Conservation (phyloP, 2,113 vertebrate species). For the Phyllostomus discolor region DNA sequence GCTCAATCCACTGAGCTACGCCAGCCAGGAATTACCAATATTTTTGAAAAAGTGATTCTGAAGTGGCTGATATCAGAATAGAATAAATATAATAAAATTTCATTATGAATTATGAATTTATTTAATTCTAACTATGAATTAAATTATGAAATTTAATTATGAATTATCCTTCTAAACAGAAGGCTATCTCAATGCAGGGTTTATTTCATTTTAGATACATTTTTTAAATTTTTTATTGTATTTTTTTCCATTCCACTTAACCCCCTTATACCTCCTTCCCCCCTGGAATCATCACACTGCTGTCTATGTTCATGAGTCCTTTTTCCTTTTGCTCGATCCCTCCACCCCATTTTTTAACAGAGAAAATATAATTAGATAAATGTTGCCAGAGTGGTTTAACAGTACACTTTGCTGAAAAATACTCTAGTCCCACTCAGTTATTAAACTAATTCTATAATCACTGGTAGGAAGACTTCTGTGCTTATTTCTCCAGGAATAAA, state of each 20-base stretch:
- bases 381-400: background rate
- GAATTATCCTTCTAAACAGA: background rate
- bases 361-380: background rate
- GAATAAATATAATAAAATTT: background rate
- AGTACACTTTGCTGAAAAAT: background rate
- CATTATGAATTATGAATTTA: no score
- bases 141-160: background rate
- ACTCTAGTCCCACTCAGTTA: background rate
- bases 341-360: background rate
- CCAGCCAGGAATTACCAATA: no score
- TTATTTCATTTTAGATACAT: slow-evolving; percentile 19
- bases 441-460: background rate
- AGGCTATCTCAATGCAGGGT: background rate
- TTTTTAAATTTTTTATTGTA: background rate
- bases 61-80: background rate
- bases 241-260: no score
- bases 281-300: no score
- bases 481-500: background rate
- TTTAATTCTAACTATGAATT: no score
- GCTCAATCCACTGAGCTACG: no score
- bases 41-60: slow-evolving; percentile 41
- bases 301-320: no score
- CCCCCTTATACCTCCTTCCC: no score
- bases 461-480: background rate
- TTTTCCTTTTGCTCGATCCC: no score